Evolutionary conservation across 2,888 invertebrate species (phyloP).

Genomic region (Drosophila phalerata): DNA sequence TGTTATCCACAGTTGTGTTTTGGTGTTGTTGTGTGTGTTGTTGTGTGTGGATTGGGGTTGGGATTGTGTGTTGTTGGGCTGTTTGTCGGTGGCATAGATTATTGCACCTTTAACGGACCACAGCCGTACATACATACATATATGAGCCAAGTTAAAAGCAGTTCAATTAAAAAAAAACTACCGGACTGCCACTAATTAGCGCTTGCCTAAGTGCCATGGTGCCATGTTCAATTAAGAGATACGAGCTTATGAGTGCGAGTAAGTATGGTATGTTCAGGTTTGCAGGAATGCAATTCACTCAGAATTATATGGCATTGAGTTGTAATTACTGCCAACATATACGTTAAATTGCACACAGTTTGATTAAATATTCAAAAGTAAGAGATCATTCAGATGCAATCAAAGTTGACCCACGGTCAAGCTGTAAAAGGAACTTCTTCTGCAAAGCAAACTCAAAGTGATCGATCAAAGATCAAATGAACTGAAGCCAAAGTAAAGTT

Average conservation of each 20-base stretch:
- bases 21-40: not conserved
- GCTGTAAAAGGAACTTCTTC: conserved; percentile 10
- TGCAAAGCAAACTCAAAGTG: not conserved
- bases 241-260: conserved; percentile 13
- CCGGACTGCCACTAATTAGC: conserved; percentile 38
- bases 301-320: conserved; percentile 45
- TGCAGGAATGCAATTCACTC: conserved; percentile 46
- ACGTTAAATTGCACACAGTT: conserved; percentile 1
- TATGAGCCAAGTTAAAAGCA: conserved; percentile 13
- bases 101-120: conserved; percentile 39
- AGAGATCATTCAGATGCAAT: not conserved
- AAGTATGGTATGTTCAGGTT: conserved; percentile 35
- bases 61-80: conserved; percentile 3
- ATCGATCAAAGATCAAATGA: conserved; percentile 3
- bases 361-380: conserved; percentile 11
- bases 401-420: conserved; percentile 18
- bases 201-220: conserved; percentile 32
- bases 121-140: not conserved
- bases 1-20: conserved; percentile 9
- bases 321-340: not conserved
- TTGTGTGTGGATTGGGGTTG: conserved; percentile 1
- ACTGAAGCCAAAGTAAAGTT: not conserved
- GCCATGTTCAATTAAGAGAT: conserved; percentile 56
- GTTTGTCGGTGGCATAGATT: conserved; percentile 18
- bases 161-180: conserved; percentile 25